Conservation (phyloP, 1,140 invertebrate species). For the Ooceraea biroi region DNA sequence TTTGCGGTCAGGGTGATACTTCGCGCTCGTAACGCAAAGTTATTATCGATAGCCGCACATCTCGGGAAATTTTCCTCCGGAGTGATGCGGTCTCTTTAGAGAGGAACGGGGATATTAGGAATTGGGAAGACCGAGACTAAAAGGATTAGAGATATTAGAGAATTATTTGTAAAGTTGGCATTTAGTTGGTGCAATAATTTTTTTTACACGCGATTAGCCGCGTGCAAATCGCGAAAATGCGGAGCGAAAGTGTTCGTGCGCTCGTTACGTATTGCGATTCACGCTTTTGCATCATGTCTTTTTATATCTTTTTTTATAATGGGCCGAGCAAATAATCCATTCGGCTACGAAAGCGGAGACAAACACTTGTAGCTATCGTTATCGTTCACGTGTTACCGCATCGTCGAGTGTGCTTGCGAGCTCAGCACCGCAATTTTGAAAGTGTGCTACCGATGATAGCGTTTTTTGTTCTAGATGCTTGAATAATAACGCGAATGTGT, state of each 20-base stretch:
- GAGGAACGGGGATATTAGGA: too few species aligned
- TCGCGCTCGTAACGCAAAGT: background rate
- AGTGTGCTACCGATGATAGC: background rate
- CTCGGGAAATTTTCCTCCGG: background rate
- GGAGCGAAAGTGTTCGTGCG: too few species aligned
- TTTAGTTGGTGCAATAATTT: too few species aligned
- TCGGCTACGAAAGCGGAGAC: background rate
- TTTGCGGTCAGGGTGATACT: background rate
- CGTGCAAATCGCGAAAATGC: too few species aligned
- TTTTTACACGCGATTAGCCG: too few species aligned
- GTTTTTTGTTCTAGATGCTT: slow-evolving; percentile 9
- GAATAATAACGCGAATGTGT: background rate
- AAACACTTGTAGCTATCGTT: slow-evolving; percentile 3
- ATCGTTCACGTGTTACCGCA: slow-evolving; percentile 14
- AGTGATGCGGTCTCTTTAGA: background rate
- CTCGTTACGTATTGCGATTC: background rate
- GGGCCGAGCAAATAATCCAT: background rate
- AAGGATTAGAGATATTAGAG: too few species aligned
- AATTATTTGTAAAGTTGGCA: too few species aligned
- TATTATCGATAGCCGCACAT: background rate
- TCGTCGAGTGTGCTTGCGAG: background rate
- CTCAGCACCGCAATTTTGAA: background rate
- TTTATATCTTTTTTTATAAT: background rate
- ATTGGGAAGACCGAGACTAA: too few species aligned
- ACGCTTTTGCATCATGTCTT: background rate